phyloP scores from a whole-genome alignment of 2,113 vertebrate species.

The Oreotrochilus melanogaster region DNA sequence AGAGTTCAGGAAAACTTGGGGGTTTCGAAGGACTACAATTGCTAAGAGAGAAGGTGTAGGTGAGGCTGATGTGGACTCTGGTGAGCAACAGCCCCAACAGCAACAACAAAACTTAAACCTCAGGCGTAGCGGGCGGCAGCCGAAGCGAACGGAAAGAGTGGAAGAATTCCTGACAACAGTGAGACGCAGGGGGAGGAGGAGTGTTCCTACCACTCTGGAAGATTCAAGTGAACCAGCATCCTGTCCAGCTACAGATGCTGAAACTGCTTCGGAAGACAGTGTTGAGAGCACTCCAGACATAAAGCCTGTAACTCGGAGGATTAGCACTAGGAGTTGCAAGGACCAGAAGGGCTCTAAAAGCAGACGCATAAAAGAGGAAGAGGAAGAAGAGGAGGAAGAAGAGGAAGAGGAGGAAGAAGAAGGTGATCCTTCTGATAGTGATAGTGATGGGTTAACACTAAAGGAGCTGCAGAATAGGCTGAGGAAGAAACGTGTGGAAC shows the following conservation, averaged over 20 bases:
- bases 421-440: conserved; percentile 78
- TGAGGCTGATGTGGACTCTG: conserved; percentile 77
- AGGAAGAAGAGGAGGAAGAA: not conserved
- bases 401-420: conserved; percentile 49
- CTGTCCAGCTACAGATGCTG: conserved; percentile 79
- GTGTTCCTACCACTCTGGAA: conserved; percentile 77
- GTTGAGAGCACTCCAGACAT: conserved; percentile 87
- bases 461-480: conserved; percentile 87
- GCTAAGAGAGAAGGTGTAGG: conserved; percentile 87
- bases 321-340: conserved; percentile 9
- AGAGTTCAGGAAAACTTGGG: conserved; percentile 92
- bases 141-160: conserved; percentile 82
- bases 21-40: conserved; percentile 92
- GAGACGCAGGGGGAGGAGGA: conserved; percentile 75
- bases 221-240: conserved; percentile 80
- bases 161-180: conserved; percentile 94
- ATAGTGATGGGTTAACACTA: conserved; percentile 88
- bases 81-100: conserved; percentile 67
- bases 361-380: conserved; percentile 5
- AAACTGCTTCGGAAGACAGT: conserved; percentile 90
- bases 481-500: conserved; percentile 68
- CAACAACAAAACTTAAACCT: conserved; percentile 73
- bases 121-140: conserved; percentile 83
- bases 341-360: conserved; percentile 18
- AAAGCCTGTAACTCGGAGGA: conserved; percentile 59